Base-by-base conservation (phyloP, 1,140 invertebrate genomes). In the Phenacoccus solenopsis region DNA sequence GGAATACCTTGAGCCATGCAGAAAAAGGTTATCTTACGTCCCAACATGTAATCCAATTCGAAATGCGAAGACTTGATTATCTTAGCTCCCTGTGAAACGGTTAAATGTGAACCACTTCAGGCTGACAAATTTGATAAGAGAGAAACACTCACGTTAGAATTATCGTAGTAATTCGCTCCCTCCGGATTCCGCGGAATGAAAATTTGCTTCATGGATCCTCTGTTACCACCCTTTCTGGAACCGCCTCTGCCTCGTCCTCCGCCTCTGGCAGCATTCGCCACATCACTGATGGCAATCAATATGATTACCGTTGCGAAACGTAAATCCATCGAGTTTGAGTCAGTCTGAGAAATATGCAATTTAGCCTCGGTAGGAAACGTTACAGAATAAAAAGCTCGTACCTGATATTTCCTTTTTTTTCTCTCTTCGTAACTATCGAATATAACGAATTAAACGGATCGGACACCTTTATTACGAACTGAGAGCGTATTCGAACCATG, bases 111-210 rank as follows among this genome's bases (percentile, higher is more conserved):
- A 64, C 49, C 30, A 28, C 30, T 67, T 56, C 32, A 24, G 13
- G 28, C 35, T 3, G 22, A 9, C 24, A 9, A 49, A 59, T 61
- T 27, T 56, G 67, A 59, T 20, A 57, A 27, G 49, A 49, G 72
- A 32, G 4, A 16, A 16, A 49, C 25, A 81, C 83, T 84, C 78
- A 89, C 87, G 76, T 89, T 86, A 79, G 88, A 87, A 74, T 89
- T 84, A 72, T 87, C 84, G 72, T 89, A 90, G 76, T 89, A 89
- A 75, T 81, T 83, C 16, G 82, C 81, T 21, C 85, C 83, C 68
- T 85, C 85, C 28, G 84, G 84, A 75, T 85, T 86, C 70, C 84
- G 79, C 76, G 86, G 83, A 70, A 87, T 86, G n/a, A 85, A 77
- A 38, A 86, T 83, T 0, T 84, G 85, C 76, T 84, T 82, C 12